Evolutionary conservation across 1,140 invertebrate genomes (phyloP).

Genomic region (Drosophila serrata): DNA sequence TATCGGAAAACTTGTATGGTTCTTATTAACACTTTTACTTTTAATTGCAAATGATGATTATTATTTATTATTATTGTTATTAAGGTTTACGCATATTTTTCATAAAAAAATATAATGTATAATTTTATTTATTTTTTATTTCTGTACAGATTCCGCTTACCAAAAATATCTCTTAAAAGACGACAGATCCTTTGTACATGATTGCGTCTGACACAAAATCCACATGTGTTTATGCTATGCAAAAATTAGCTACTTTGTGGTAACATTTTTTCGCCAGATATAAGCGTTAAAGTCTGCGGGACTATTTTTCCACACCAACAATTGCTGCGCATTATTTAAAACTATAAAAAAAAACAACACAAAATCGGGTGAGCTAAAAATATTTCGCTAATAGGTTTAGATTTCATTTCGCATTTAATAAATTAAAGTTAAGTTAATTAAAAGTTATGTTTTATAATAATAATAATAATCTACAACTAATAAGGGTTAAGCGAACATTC

Average conservation of each 20-base stretch:
- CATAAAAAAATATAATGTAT: too few species aligned
- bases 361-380: slow-evolving; percentile 31
- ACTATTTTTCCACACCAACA: not conserved
- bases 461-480: too few species aligned
- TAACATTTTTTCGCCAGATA: not conserved
- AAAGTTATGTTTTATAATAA: not conserved
- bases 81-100: too few species aligned
- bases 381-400: not conserved
- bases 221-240: not conserved
- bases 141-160: slow-evolving; percentile 18
- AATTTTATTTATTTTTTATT: not conserved
- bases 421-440: too few species aligned
- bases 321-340: slow-evolving; percentile 6
- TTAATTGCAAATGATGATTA: too few species aligned
- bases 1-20: too few species aligned
- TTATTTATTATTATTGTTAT: too few species aligned
- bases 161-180: not conserved
- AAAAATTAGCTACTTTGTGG: not conserved
- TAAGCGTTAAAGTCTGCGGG: not conserved
- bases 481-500: too few species aligned
- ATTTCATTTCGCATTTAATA: not conserved
- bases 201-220: not conserved
- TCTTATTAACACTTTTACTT: too few species aligned
- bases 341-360: slow-evolving; percentile 19
- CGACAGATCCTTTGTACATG: slow-evolving; percentile 4